Evolutionary conservation across 2,797 vertebrate species (phyloP).

Genomic region (Sebastes elongatus): DNA sequence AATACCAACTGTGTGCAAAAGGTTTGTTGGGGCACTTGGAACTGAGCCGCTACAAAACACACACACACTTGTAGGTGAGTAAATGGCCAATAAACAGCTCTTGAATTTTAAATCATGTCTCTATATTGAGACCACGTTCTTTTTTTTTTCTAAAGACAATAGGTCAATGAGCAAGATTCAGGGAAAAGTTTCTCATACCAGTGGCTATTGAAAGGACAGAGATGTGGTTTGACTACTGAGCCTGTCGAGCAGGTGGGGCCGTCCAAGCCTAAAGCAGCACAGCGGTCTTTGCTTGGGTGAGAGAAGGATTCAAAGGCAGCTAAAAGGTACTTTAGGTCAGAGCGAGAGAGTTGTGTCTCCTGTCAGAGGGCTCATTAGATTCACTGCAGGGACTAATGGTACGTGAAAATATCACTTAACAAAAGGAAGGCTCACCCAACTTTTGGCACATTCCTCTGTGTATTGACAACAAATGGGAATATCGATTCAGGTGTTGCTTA

Average conservation of each 20-base stretch:
- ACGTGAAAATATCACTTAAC: neutral
- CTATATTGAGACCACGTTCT: neutral
- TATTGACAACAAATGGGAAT: neutral
- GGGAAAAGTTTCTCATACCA: neutral
- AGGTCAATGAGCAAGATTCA: neutral
- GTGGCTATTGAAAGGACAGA: neutral
- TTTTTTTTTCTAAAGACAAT: neutral
- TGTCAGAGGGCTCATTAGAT: neutral
- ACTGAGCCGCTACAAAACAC: neutral
- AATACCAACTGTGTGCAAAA: neutral
- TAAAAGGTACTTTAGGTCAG: neutral
- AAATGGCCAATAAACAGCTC: neutral
- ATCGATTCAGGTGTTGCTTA: neutral
- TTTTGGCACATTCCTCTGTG: neutral
- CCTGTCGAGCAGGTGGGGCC: neutral
- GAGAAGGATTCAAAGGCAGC: neutral
- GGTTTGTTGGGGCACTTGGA: neutral
- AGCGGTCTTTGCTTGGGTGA: neutral
- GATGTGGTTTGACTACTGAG: neutral
- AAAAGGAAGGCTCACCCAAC: neutral
- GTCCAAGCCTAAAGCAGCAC: neutral
- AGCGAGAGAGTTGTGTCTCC: neutral
- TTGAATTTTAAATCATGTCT: neutral
- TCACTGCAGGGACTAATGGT: neutral
- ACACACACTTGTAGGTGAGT: neutral